Evolutionary conservation across 2,888 invertebrate genomes (phyloP), one percentile per base, ranked within the genome.

Genomic region (Andrena hattorfiana): DNA sequence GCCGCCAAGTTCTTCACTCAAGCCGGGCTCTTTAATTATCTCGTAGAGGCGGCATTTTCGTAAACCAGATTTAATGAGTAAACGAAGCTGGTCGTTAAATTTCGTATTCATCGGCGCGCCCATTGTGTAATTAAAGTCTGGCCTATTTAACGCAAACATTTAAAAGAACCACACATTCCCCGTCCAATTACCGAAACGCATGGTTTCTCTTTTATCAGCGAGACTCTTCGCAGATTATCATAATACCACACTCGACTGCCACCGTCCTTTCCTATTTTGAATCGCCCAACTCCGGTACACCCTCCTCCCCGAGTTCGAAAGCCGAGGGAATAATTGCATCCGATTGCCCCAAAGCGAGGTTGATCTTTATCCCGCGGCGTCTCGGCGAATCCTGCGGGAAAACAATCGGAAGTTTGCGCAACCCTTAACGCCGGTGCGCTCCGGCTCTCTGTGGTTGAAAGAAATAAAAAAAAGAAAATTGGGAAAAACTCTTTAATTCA

Each of bases 51-150:
- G 30, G 13, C 66, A 60, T 59, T 30, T 20, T 42, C 28, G 30
- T 16, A 20, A 48, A 75, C 26, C 30, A 26, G 26, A 70, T 80
- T 76, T 70, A 70, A 71, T 66, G 48, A 26, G 60, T 28, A 56
- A 77, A 62, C 10, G 30, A 42, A 59, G 16, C 16, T 64, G 2
- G n/a, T 48, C 26, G 51, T 54, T 35, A 66, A 75, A 63, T 48
- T 32, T 32, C 51, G 20, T 63, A 42, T 35, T 70, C 28, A 59
- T 67, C 35, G 16, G 4, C 23, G 26, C 35, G 54, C 23, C n/a
- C 23, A 68, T 68, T 35, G 8, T 35, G 10, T 32, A 51, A 56
- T 35, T 56, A 30, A 54, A 30, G 54, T 68, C 23, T 1, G 32
- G 13, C 7, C 23, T 3, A 20, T 16, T 16, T 56, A 16, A 13